These are phyloP conservation scores for Puffinus mauretanicus DNA, from an alignment of 2,113 vertebrate genomes.

Conservation along the genomic window DNA sequence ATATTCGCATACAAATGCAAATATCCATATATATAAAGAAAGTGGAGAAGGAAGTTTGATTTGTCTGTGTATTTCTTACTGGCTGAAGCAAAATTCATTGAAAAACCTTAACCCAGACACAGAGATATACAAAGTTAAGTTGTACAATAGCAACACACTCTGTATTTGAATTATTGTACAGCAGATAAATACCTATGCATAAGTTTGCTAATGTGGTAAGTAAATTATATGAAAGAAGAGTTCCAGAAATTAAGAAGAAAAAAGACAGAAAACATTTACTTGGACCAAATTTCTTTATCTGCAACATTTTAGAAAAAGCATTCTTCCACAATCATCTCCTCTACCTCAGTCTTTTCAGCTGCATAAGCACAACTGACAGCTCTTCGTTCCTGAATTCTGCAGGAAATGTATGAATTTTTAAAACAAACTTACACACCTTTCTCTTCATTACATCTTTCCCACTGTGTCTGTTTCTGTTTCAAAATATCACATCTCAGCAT, in stretches of 20 bases:
- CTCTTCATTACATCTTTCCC: neutral
- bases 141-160: neutral
- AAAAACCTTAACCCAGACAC: neutral
- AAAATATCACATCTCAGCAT: neutral
- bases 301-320: neutral
- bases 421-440: neutral
- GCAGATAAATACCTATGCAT: neutral
- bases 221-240: neutral
- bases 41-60: neutral
- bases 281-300: neutral
- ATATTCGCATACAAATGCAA: neutral
- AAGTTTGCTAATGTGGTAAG: neutral
- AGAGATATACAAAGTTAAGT: neutral
- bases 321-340: neutral
- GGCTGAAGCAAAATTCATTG: neutral
- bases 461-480: neutral
- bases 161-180: neutral
- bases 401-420: constrained; percentile 4
- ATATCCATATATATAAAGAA: neutral
- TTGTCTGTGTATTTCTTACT: neutral
- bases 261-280: neutral
- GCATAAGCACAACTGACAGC: neutral
- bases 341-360: neutral
- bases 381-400: neutral
- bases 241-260: neutral